Evolutionary conservation across 2,113 vertebrate species (phyloP).

Genomic region (Ceyx cyanopectus): DNA sequence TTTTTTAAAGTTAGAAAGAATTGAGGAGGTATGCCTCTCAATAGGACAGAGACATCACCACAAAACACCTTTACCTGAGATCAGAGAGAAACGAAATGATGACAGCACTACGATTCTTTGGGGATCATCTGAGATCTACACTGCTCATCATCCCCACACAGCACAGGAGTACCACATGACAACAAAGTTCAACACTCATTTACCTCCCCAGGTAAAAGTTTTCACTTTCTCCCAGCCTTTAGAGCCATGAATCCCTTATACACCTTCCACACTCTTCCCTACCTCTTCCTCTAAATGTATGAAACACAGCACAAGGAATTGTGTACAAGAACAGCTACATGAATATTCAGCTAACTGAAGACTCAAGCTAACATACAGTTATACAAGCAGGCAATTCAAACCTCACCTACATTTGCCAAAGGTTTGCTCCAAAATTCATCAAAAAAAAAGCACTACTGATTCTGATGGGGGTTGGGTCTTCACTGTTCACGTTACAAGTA

Average conservation of each 20-base stretch:
- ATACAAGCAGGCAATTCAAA: rapidly evolving
- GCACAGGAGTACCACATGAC: background rate
- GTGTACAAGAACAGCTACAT: background rate
- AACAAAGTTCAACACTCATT: background rate
- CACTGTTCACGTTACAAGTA: background rate
- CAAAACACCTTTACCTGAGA: background rate
- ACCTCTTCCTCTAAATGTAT: background rate
- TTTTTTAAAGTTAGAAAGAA: background rate
- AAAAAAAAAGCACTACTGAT: background rate
- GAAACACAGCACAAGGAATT: background rate
- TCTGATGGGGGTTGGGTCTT: background rate
- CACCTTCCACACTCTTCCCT: rapidly evolving
- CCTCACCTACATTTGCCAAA: background rate
- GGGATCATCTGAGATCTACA: background rate
- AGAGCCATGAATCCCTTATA: background rate
- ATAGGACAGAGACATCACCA: background rate
- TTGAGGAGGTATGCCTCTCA: background rate
- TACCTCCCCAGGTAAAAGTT: background rate
- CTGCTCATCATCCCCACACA: background rate
- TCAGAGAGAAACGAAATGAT: rapidly evolving
- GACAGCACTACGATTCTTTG: background rate
- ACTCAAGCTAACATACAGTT: background rate
- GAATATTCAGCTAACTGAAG: background rate
- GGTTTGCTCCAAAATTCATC: background rate
- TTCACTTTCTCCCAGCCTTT: background rate